phyloP scores from a whole-genome alignment of 2,888 invertebrate genomes.

The Resseliella maxima region DNA sequence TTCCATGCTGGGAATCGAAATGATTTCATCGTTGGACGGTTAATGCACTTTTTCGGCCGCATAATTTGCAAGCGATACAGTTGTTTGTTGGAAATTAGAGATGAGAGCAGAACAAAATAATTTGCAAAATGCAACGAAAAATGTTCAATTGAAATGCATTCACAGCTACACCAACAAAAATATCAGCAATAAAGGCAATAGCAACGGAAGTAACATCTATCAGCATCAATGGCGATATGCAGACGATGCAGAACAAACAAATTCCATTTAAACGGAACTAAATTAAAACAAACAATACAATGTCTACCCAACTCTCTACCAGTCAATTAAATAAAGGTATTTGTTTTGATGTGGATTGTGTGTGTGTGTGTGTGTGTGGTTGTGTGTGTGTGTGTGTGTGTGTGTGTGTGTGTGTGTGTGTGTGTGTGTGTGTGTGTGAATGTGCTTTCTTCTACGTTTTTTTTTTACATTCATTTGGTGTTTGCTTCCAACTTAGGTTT shows the following conservation, averaged over 20 bases:
- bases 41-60: constrained; percentile 31
- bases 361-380: neutral
- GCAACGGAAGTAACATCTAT: too few relatives aligned
- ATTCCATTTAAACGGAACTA: constrained; percentile 52
- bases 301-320: constrained; percentile 18
- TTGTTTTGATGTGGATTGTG: neutral
- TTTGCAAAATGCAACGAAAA: neutral
- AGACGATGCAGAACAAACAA: constrained; percentile 47
- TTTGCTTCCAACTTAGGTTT: neutral
- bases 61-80: neutral
- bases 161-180: too few relatives aligned
- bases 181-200: too few relatives aligned
- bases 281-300: neutral
- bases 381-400: neutral
- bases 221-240: constrained; percentile 2
- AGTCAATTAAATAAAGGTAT: constrained; percentile 6
- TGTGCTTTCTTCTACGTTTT: neutral
- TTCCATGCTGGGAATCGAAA: neutral
- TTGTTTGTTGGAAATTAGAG: neutral
- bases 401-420: neutral
- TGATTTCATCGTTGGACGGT: neutral
- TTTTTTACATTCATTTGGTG: neutral
- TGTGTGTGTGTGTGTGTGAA: too few relatives aligned
- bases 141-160: neutral
- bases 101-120: neutral